Percentiles rank a stretch among this genome's conserved stretches.
phyloP scores from a whole-genome alignment of 2,888 invertebrate genomes.

The Mechanitis messenoides region DNA sequence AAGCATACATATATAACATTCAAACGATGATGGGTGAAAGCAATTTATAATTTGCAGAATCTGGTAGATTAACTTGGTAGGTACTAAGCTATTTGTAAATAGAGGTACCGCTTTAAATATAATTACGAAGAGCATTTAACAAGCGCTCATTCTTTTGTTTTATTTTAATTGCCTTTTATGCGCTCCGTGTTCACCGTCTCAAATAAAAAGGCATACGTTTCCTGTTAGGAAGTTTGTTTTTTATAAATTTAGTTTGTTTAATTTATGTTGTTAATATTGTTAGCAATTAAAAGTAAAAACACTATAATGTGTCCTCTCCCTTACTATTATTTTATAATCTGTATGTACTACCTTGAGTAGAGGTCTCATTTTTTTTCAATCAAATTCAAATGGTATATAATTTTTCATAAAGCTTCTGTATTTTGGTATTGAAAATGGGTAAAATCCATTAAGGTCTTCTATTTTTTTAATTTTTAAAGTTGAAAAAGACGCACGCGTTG shows the following conservation, averaged over 20 bases:
- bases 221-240: not conserved
- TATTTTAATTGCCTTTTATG: slow-evolving; percentile 24
- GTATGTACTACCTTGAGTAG: too few species aligned
- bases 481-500: too few species aligned
- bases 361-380: too few species aligned
- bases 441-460: too few species aligned
- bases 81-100: slow-evolving; percentile 25
- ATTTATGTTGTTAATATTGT: too few species aligned
- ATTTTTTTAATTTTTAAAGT: too few species aligned
- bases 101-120: slow-evolving; percentile 24
- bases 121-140: slow-evolving; percentile 21
- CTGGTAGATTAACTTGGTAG: slow-evolving; percentile 13
- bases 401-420: too few species aligned
- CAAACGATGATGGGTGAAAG: slow-evolving; percentile 1
- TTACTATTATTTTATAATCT: too few species aligned
- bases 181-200: slow-evolving; percentile 15
- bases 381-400: too few species aligned
- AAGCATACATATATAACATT: not conserved
- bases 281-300: too few species aligned
- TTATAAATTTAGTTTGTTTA: not conserved
- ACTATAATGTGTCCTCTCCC: too few species aligned
- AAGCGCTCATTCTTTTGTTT: slow-evolving; percentile 19
- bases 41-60: slow-evolving; percentile 1
- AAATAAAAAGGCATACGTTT: slow-evolving; percentile 5
- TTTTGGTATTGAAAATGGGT: too few species aligned